Conservation (phyloP, 2,113 vertebrate genomes). For the Nettapus auritus region DNA sequence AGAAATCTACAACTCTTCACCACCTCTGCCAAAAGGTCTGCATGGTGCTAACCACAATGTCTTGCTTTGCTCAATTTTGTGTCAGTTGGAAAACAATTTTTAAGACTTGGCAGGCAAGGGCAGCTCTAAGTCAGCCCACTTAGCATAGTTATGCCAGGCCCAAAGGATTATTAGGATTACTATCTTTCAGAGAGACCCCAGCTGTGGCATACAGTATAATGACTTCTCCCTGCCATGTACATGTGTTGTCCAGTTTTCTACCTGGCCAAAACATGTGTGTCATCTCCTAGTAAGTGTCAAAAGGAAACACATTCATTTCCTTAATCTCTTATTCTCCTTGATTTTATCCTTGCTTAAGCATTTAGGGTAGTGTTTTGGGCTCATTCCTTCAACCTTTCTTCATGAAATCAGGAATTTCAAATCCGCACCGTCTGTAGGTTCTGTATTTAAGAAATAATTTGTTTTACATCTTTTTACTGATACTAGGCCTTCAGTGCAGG, state of each 20-base stretch:
- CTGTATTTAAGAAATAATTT: neutral
- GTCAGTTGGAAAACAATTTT: constrained; percentile 9
- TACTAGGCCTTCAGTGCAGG: neutral
- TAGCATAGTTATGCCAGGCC: constrained; percentile 25
- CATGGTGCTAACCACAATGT: neutral
- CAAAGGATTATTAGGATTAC: constrained; percentile 53
- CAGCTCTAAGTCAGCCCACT: constrained; percentile 37
- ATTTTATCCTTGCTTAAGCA: neutral
- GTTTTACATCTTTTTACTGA: neutral
- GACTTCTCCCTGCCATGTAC: neutral
- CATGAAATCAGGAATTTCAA: neutral
- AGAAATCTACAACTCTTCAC: neutral
- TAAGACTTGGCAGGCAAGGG: constrained; percentile 23
- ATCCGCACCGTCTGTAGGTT: neutral
- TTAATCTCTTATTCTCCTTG: neutral
- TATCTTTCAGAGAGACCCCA: constrained; percentile 34
- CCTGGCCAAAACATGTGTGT: neutral
- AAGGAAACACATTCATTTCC: neutral
- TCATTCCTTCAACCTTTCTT: neutral
- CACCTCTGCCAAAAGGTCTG: constrained; percentile 21
- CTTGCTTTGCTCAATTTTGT: constrained; percentile 1
- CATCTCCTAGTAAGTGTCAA: neutral
- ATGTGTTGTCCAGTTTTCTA: neutral
- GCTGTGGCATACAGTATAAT: neutral
- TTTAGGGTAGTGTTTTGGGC: neutral